Percentiles rank a stretch among this genome's conserved stretches.
Conservation (phyloP, 2,888 invertebrate genomes). For the Caenorhabditis becei region DNA sequence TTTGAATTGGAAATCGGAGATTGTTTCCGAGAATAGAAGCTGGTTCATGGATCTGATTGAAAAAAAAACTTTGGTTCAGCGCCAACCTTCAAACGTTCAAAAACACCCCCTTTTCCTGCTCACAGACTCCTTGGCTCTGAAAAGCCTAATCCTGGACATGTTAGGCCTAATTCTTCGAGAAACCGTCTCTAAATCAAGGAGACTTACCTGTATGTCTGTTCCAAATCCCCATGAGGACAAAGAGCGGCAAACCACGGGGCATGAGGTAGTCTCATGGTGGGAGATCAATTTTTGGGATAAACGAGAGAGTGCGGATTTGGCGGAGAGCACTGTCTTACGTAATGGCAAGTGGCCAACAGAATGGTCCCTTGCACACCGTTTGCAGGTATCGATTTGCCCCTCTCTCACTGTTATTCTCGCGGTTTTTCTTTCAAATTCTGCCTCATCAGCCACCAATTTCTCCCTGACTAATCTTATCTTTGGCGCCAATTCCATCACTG, state of each 20-base stretch:
- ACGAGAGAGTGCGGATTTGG: no score
- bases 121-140: no score
- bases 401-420: neutral
- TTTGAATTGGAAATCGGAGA: neutral
- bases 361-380: neutral
- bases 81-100: no score
- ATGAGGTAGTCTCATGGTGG: neutral
- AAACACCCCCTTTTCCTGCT: no score
- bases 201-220: no score
- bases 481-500: conserved; percentile 31
- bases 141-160: no score
- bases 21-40: neutral
- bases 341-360: neutral
- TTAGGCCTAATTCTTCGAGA: no score
- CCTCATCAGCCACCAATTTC: conserved; percentile 1
- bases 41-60: neutral
- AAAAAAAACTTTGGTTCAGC: neutral
- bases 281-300: neutral
- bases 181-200: no score
- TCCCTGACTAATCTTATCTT: neutral
- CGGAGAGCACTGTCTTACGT: conserved; percentile 13
- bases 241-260: neutral
- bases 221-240: no score
- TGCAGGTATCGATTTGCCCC: neutral
- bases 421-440: neutral